Conservation (phyloP, 2,888 invertebrate genomes). For the Siphlonurus alternatus region DNA sequence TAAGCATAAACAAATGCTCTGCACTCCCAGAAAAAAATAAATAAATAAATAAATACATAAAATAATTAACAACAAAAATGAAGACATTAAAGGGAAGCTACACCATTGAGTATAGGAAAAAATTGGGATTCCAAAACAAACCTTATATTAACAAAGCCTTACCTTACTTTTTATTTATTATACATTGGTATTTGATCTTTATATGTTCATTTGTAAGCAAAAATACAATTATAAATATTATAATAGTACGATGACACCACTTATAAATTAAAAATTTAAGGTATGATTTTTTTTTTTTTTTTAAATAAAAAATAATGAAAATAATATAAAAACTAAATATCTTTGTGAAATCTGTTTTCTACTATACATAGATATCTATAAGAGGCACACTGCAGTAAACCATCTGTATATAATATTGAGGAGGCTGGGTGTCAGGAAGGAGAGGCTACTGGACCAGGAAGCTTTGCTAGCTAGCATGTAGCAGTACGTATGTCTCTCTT, state of each 20-base stretch:
- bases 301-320: slow-evolving; percentile 11
- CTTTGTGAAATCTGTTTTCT: neutral
- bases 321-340: slow-evolving; percentile 4
- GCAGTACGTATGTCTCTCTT: neutral
- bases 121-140: neutral
- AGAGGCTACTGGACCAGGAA: neutral
- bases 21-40: neutral
- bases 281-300: neutral
- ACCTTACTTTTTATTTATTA: slow-evolving; percentile 19
- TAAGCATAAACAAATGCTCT: neutral
- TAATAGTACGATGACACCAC: neutral
- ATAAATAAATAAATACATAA: neutral
- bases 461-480: neutral
- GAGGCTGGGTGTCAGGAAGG: neutral
- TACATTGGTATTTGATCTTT: slow-evolving; percentile 13
- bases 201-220: slow-evolving; percentile 4
- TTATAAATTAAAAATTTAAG: slow-evolving; percentile 6
- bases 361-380: neutral
- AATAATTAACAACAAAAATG: neutral
- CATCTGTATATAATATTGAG: neutral
- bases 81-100: neutral
- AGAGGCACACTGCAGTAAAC: neutral
- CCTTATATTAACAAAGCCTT: neutral
- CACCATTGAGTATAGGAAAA: neutral
- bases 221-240: slow-evolving; percentile 13